Evolutionary conservation across 2,113 vertebrate genomes (phyloP), one percentile per base, ranked within the genome.

Genomic region (Gambusia holbrooki): DNA sequence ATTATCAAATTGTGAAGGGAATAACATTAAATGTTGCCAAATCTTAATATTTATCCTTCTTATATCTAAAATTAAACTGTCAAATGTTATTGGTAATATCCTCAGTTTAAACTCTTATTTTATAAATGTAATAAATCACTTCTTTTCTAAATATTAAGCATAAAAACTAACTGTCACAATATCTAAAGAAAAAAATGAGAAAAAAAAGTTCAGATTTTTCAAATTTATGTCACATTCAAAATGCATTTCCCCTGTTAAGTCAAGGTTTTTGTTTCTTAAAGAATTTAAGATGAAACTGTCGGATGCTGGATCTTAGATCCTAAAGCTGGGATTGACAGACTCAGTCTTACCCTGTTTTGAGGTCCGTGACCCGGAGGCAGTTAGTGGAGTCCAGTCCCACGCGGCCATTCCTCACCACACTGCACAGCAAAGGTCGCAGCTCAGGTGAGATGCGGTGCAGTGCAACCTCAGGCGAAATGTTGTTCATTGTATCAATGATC

Each of bases 381-480:
- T 96, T 98, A 1, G 97, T 97, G 71, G 98, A 96, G 92, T 99
- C 98, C 78, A 99, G 93, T 67, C 98, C 98, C 35, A 99, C 97
- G 48, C 96, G 96, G 54, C 98, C 98, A 85, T 99, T 98, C 70
- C 96, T 94, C 83, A 99, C 96, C 79, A 99, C 96, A 1, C 94
- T 96, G 90, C 96, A 97, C 86, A 99, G 95, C 84, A 99, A 93
- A 3, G 97, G 97, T 0, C 97, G 95, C 62, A 99, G 92, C 3
- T 97, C 94, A 2, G 98, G 96, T 79, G 97, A 97, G 84, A 99
- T 98, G 82, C 96, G 94, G 93, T 97, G 96, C 93, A 99, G 93
- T 40, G 97, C 96, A 77, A 98, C 95, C 91, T 99, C 97, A 76
- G 97, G 98, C 73, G 97, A 97, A 93, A 98, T 96, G 89, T 94